A percentile compares a stretch with the other conserved stretches of the same genome.
These are phyloP conservation scores for Acanthosepion lycidas DNA, from an alignment of 2,888 invertebrate species.

Conservation along the genomic window DNA sequence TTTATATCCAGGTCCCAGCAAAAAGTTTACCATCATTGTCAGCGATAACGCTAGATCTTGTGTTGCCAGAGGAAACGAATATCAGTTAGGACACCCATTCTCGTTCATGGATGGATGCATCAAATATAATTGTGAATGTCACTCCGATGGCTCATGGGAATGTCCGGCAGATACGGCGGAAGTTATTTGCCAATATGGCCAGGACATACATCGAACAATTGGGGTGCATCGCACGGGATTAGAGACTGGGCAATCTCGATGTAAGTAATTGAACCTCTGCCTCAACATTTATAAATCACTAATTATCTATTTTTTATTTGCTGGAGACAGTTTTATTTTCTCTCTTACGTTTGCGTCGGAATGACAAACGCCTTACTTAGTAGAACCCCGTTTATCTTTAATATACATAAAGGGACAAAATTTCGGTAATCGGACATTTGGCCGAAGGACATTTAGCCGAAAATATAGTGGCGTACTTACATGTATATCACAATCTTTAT, in stretches of 20 bases:
- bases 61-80: slow-evolving; percentile 53
- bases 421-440: no score
- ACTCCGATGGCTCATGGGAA: slow-evolving; percentile 34
- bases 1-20: neutral
- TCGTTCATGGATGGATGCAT: neutral
- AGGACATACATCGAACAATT: neutral
- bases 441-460: no score
- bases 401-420: no score
- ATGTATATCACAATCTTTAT: no score
- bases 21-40: neutral
- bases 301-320: no score
- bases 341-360: no score
- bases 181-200: neutral
- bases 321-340: neutral
- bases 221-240: neutral
- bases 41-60: slow-evolving; percentile 53
- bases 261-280: neutral
- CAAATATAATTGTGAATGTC: neutral
- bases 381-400: no score
- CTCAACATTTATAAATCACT: no score
- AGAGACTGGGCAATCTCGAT: neutral
- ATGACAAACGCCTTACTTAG: no score
- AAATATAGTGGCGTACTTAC: no score
- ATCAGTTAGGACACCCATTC: neutral
- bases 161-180: slow-evolving; percentile 36